Conservation (phyloP, 2,797 vertebrate genomes). For the Pangasius sanitwongsei region DNA sequence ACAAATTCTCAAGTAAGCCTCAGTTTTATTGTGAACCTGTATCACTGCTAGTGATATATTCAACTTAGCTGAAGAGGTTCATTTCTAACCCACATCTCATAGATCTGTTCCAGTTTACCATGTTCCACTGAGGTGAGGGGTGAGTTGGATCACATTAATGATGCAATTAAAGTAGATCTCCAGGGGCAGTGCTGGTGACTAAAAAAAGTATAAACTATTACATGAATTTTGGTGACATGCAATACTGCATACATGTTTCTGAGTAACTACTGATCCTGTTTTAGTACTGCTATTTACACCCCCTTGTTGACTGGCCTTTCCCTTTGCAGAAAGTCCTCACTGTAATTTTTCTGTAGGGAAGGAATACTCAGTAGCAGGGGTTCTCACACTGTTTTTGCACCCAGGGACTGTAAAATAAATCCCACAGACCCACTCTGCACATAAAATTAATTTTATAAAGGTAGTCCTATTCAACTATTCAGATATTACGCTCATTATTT, state of each 20-base stretch:
- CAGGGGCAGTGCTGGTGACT: no score
- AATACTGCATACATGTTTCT: background rate
- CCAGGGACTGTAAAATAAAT: background rate
- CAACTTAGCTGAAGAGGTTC: background rate
- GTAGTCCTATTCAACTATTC: no score
- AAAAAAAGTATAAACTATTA: background rate
- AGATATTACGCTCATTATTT: background rate
- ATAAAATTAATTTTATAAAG: no score
- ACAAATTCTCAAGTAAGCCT: conserved; percentile 68
- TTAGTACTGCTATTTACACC: background rate
- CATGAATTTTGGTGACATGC: background rate
- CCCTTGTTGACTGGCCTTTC: background rate
- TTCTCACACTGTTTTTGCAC: background rate
- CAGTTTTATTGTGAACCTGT: no score
- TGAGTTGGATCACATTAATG: background rate
- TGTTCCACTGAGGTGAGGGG: background rate
- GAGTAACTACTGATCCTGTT: background rate
- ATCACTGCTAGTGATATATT: background rate
- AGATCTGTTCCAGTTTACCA: background rate
- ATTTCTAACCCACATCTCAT: background rate
- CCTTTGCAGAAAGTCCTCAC: background rate
- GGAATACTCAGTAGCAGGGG: background rate
- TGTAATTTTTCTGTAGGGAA: background rate
- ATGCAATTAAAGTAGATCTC: background rate
- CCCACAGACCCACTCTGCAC: background rate